Conservation (phyloP, 2,797 vertebrate genomes). For the Poliocrania exsul region DNA sequence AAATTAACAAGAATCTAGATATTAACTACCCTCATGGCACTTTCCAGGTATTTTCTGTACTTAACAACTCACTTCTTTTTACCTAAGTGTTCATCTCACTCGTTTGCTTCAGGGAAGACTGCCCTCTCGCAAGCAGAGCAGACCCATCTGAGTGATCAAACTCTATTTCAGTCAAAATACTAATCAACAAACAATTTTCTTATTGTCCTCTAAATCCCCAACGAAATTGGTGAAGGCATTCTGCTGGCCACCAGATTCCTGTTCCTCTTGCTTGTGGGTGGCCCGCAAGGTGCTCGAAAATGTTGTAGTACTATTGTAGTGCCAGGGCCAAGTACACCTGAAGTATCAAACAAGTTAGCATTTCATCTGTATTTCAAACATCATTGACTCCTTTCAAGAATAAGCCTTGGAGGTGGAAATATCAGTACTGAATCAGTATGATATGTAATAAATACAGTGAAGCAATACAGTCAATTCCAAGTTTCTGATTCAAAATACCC, state of each 20-base stretch:
- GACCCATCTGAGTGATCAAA: constrained; percentile 55
- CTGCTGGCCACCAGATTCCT: background rate
- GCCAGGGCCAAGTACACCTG: background rate
- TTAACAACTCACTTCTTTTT: constrained; percentile 36
- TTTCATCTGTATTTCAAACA: background rate
- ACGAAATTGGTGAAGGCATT: constrained; percentile 41
- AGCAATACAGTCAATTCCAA: background rate
- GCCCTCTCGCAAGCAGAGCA: constrained; percentile 42
- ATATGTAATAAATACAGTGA: background rate
- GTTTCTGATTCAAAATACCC: background rate
- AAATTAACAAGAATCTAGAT: constrained; percentile 24
- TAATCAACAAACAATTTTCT: constrained; percentile 55
- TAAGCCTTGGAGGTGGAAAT: background rate
- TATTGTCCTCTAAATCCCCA: constrained; percentile 40
- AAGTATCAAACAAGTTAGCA: background rate
- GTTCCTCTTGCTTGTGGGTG: constrained; percentile 39
- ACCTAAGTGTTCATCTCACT: constrained; percentile 45
- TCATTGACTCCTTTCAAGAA: background rate
- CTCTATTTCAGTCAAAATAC: constrained; percentile 31
- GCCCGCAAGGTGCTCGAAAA: constrained; percentile 8
- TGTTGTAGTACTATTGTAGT: background rate
- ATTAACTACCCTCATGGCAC: constrained; percentile 36
- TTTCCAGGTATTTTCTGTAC: constrained; percentile 59
- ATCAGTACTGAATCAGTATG: background rate
- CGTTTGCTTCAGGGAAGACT: constrained; percentile 36